A percentile compares a stretch with the other conserved stretches of the same genome.
These are phyloP conservation scores for Strix uralensis DNA, from an alignment of 2,113 vertebrate genomes.

Conservation along the genomic window DNA sequence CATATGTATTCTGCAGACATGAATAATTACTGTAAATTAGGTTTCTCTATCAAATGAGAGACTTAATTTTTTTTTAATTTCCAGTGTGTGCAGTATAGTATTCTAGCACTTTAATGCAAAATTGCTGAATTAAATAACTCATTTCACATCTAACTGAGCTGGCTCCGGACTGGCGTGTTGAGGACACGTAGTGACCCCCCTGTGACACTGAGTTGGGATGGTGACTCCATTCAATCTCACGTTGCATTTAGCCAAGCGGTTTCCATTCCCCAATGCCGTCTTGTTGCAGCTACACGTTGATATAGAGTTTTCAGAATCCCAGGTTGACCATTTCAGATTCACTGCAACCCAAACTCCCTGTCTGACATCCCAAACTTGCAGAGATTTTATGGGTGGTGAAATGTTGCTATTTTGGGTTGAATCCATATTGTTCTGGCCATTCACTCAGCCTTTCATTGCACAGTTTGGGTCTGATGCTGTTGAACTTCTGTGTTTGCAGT, in stretches of 20 bases:
- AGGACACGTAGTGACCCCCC: neutral
- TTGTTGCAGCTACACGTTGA: accelerated
- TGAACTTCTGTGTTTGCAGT: neutral
- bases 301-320: neutral
- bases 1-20: neutral
- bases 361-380: neutral
- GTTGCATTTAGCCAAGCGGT: neutral
- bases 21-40: slow-evolving; percentile 39
- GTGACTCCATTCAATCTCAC: accelerated
- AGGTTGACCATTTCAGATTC: neutral
- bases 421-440: neutral
- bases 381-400: neutral
- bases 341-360: neutral
- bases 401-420: neutral
- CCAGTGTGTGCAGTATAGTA: neutral
- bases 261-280: accelerated
- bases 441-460: neutral
- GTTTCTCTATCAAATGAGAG: neutral
- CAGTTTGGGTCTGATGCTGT: neutral
- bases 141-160: neutral
- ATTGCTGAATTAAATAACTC: neutral
- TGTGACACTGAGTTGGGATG: neutral
- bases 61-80: neutral
- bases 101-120: neutral
- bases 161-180: neutral